Percentiles rank a stretch among this genome's conserved stretches.
Evolutionary conservation across 2,888 invertebrate genomes (phyloP).

Genomic region (Dasysyrphus albostriatus): DNA sequence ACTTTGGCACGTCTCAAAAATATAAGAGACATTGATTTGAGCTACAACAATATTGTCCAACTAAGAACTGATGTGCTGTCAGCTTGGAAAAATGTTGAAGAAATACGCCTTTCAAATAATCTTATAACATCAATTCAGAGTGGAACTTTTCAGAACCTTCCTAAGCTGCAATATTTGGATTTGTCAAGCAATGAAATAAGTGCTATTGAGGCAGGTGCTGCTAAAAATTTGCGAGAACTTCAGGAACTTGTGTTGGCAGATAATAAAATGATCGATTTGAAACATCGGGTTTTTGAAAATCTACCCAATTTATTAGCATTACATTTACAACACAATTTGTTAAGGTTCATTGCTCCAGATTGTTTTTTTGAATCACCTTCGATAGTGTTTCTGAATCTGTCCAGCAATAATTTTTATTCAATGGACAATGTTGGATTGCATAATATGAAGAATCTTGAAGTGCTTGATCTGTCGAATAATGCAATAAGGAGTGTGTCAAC

Average conservation of each 20-base stretch:
- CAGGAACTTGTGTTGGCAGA: slow-evolving; percentile 89
- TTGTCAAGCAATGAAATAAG: slow-evolving; percentile 92
- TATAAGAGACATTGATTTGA: slow-evolving; percentile 90
- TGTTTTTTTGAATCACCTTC: slow-evolving; percentile 92
- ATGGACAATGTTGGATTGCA: slow-evolving; percentile 91
- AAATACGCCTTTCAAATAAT: slow-evolving; percentile 90
- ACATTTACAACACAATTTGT: slow-evolving; percentile 92
- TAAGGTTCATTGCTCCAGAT: slow-evolving; percentile 89
- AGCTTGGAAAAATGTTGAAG: slow-evolving; percentile 88
- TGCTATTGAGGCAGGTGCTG: slow-evolving; percentile 89
- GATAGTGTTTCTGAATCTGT: slow-evolving; percentile 92
- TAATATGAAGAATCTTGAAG: slow-evolving; percentile 91
- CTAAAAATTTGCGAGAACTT: slow-evolving; percentile 88
- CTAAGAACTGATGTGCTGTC: slow-evolving; percentile 89
- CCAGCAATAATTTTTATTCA: slow-evolving; percentile 90
- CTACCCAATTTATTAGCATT: slow-evolving; percentile 87
- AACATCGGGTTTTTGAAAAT: slow-evolving; percentile 90
- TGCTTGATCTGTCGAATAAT: slow-evolving; percentile 93
- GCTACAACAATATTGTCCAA: slow-evolving; percentile 90
- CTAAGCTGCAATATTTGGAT: slow-evolving; percentile 89
- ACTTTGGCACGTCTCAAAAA: slow-evolving; percentile 88
- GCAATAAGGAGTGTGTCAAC: slow-evolving; percentile 89
- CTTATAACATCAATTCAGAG: slow-evolving; percentile 88
- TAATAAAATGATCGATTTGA: slow-evolving; percentile 90
- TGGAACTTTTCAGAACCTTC: slow-evolving; percentile 89